phyloP scores from a whole-genome alignment of 2,888 invertebrate genomes.

The Mylabris sibirica region DNA sequence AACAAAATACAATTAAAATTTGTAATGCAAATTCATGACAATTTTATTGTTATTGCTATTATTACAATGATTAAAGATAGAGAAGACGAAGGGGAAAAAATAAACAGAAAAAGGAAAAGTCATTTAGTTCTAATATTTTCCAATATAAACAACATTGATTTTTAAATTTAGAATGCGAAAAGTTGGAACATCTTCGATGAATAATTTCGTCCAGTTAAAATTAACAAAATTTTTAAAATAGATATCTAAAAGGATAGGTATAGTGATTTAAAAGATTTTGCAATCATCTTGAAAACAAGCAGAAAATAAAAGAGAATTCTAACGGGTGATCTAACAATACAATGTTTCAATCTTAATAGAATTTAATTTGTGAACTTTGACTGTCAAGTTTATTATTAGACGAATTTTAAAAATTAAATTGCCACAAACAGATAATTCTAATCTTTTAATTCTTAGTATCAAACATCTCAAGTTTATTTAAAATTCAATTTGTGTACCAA shows the following conservation, averaged over 20 bases:
- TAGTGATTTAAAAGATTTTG: no score
- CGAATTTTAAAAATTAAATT: no score
- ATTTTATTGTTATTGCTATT: neutral
- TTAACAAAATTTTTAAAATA: neutral
- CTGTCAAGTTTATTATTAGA: no score
- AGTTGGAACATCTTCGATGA: neutral
- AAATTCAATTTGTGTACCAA: no score
- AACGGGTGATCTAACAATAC: neutral
- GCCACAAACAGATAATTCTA: no score
- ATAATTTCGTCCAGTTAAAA: neutral
- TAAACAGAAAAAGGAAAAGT: neutral
- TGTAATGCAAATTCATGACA: conserved; percentile 1
- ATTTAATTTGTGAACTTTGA: neutral
- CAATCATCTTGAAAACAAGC: no score
- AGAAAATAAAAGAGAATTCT: no score
- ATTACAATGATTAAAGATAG: no score
- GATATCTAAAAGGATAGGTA: no score
- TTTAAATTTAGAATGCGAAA: neutral
- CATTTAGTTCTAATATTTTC: neutral
- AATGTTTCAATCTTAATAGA: no score
- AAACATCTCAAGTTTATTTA: no score
- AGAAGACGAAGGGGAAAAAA: neutral
- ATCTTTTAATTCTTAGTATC: no score
- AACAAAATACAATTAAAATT: neutral
- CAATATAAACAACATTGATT: neutral